Conservation (phyloP, 2,113 vertebrate genomes). For the Albula glossodonta region DNA sequence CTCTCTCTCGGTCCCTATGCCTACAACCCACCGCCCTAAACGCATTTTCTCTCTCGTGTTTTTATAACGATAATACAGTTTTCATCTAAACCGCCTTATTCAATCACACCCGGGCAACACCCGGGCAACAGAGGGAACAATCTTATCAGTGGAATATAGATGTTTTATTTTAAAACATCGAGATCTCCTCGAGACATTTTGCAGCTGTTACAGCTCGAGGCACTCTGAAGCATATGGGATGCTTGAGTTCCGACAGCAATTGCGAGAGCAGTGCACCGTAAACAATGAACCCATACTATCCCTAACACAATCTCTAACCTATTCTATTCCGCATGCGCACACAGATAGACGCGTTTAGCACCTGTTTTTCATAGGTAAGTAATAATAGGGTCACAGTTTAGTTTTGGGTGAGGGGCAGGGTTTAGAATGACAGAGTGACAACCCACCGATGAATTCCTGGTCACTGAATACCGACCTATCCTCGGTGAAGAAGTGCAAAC, state of each 20-base stretch:
- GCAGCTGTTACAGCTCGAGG: background rate
- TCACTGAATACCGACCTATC: background rate
- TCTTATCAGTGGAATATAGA: background rate
- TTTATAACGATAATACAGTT: conserved; percentile 3
- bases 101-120: background rate
- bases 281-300: background rate
- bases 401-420: background rate
- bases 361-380: background rate
- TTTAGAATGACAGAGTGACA: background rate
- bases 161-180: background rate
- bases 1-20: background rate
- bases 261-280: background rate
- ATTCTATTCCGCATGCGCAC: background rate
- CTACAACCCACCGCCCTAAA: too few species aligned
- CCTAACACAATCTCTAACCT: background rate
- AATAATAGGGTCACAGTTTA: background rate
- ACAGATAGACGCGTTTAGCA: background rate
- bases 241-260: conserved; percentile 11
- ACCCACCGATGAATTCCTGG: background rate
- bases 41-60: background rate
- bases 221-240: background rate
- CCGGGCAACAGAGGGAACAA: background rate
- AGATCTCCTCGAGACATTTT: conserved; percentile 3
- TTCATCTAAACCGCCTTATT: background rate
- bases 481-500: background rate